Percentiles rank a stretch among this genome's conserved stretches.
Conservation (phyloP, 1,140 invertebrate genomes). For the Zaprionus lachaisei region DNA sequence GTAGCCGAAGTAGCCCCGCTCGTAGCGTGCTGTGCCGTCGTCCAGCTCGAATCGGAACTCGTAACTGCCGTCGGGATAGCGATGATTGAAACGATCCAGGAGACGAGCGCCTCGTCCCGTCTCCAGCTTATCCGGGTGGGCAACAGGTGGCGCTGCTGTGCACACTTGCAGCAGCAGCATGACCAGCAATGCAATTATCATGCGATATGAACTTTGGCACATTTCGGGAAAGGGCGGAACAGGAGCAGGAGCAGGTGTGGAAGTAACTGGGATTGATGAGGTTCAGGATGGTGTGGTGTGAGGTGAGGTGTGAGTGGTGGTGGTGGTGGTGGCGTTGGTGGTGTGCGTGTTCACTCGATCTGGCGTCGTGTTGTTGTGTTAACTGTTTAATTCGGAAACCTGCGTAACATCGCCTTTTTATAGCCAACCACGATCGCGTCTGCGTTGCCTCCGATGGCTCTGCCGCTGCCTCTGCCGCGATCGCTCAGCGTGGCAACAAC, state of each 20-base stretch:
- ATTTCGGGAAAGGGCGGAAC: constrained; percentile 14
- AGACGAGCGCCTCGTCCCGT: constrained; percentile 32
- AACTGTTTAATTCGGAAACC: constrained; percentile 81
- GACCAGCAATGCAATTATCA: constrained; percentile 1
- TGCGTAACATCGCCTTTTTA: constrained; percentile 79
- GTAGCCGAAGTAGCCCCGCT: constrained; percentile 74
- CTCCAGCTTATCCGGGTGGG: neutral
- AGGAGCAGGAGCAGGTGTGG: neutral
- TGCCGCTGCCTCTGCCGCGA: constrained; percentile 18
- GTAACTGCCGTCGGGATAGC: constrained; percentile 80
- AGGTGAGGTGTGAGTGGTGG: constrained; percentile 22
- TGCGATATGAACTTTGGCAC: constrained; percentile 23
- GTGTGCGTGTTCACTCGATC: constrained; percentile 15
- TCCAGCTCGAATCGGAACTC: constrained; percentile 77
- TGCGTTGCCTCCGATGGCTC: constrained; percentile 14
- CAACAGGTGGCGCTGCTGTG: constrained; percentile 21
- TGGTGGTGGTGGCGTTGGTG: neutral
- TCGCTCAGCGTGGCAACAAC: constrained; percentile 34
- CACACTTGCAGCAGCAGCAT: constrained; percentile 21
- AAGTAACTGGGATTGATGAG: neutral
- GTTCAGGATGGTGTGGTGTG: neutral
- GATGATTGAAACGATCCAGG: constrained; percentile 74
- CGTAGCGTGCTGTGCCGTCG: constrained; percentile 77
- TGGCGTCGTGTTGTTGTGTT: constrained; percentile 68
- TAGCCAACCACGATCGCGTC: constrained; percentile 48